These are phyloP conservation scores for Metacarcinus magister DNA, from an alignment of 2,888 invertebrate genomes.

Conservation along the genomic window DNA sequence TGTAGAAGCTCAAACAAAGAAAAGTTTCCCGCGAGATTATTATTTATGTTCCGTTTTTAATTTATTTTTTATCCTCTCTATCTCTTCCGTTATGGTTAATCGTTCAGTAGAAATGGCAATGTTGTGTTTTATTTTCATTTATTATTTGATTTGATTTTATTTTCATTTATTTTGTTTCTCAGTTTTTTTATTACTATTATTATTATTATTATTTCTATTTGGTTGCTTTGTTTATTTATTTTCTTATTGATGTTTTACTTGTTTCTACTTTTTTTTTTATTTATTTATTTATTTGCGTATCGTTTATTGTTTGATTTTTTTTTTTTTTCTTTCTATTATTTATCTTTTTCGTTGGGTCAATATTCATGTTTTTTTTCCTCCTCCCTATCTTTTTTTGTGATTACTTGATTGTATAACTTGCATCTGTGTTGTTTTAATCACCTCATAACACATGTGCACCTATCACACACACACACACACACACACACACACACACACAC, in stretches of 20 bases:
- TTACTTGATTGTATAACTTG: not conserved
- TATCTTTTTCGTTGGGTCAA: not conserved
- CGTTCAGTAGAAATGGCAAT: not conserved
- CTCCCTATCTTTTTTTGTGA: not conserved
- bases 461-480: not conserved
- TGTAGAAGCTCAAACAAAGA: not conserved
- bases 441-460: not conserved
- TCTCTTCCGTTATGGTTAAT: not conserved
- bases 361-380: not conserved
- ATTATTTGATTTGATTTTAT: not conserved
- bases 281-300: not conserved
- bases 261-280: not conserved
- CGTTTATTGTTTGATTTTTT: not conserved
- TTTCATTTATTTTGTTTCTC: not conserved
- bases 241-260: not conserved
- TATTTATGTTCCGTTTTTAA: not conserved
- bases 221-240: not conserved
- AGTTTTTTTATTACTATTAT: too few relatives aligned
- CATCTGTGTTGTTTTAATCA: conserved; percentile 29
- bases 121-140: too few relatives aligned
- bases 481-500: conserved; percentile 15
- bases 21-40: not conserved
- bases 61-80: not conserved
- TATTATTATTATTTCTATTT: not conserved
- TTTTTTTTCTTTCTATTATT: not conserved